Conservation (phyloP, 2,888 invertebrate species). For the Cerceris ruficornis region DNA sequence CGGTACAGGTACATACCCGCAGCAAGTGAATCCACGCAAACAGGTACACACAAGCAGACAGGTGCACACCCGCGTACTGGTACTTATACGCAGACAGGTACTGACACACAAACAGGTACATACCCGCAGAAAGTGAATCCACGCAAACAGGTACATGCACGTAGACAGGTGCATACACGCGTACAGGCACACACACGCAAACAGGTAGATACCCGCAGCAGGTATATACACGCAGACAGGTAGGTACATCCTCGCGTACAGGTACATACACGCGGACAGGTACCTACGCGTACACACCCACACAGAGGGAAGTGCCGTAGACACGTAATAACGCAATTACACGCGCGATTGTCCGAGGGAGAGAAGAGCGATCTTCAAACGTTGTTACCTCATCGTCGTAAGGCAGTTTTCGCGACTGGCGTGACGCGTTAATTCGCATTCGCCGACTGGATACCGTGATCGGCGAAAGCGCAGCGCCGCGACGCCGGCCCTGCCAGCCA, state of each 20-base stretch:
- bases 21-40: too few species aligned
- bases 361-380: conserved; percentile 50
- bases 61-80: too few species aligned
- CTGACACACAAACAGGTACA: not conserved
- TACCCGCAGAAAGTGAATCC: not conserved
- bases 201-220: not conserved
- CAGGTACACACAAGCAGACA: too few species aligned
- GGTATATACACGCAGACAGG: not conserved
- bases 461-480: conserved; percentile 12
- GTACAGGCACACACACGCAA: not conserved
- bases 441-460: not conserved
- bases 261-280: not conserved
- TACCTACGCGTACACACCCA: conserved; percentile 1
- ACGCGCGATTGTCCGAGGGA: conserved; percentile 36
- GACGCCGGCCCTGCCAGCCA: conserved; percentile 9
- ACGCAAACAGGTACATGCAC: not conserved
- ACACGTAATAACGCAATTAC: not conserved
- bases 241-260: too few species aligned
- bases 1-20: not conserved
- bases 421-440: conserved; percentile 14
- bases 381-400: conserved; percentile 55
- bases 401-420: conserved; percentile 32
- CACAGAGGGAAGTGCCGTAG: not conserved
- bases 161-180: not conserved
- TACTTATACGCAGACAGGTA: not conserved